Percentiles rank a stretch among this genome's conserved stretches.
phyloP scores from a whole-genome alignment of 2,113 vertebrate genomes.

The Plestiodon gilberti region DNA sequence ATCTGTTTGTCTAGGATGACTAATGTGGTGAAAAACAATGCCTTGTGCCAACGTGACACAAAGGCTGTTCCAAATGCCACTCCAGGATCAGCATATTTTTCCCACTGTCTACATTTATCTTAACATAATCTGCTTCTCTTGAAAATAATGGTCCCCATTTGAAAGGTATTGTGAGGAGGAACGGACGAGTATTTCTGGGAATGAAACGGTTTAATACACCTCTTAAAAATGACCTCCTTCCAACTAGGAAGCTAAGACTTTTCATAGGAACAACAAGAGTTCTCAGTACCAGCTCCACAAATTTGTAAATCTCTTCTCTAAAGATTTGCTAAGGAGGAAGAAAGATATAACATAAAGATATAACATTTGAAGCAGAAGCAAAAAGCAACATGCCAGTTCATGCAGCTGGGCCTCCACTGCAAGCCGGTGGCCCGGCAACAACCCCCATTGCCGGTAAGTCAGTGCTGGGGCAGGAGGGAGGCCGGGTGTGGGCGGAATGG shows the following conservation, averaged over 20 bases:
- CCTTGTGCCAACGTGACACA: neutral
- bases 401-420: too few species aligned
- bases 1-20: slow-evolving; percentile 11
- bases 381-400: too few species aligned
- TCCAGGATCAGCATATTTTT: neutral
- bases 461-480: too few species aligned
- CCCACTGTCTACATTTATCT: neutral
- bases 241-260: neutral
- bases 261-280: neutral
- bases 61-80: slow-evolving; percentile 29
- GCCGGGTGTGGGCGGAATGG: too few species aligned
- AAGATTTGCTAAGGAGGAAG: neutral
- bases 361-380: too few species aligned
- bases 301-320: neutral
- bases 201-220: neutral
- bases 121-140: slow-evolving; percentile 12
- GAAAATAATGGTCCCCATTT: neutral
- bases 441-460: too few species aligned
- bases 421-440: too few species aligned
- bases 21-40: slow-evolving; percentile 11
- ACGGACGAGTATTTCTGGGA: neutral
- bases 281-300: neutral
- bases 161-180: neutral
- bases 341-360: neutral
- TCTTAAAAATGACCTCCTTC: neutral